phyloP scores from a whole-genome alignment of 2,888 invertebrate species.

The Ornithoptera priamus region DNA sequence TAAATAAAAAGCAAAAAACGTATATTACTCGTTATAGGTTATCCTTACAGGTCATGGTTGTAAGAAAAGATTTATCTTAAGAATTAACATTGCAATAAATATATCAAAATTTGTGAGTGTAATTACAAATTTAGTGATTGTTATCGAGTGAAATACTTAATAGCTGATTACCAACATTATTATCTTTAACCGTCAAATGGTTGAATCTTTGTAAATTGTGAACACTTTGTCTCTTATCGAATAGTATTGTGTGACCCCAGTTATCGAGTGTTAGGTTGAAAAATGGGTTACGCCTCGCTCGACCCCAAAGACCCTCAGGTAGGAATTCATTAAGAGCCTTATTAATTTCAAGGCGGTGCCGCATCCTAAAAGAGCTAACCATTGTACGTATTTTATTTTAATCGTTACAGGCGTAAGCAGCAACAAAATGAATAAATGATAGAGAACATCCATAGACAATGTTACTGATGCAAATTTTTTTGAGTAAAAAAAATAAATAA shows the following conservation, averaged over 20 bases:
- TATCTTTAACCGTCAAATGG: conserved; percentile 13
- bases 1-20: too few species aligned
- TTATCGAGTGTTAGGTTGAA: conserved; percentile 65
- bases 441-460: background rate
- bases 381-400: conserved; percentile 19
- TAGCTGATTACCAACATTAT: conserved; percentile 5
- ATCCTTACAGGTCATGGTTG: too few species aligned
- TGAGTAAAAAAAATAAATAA: too few species aligned
- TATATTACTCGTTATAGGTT: too few species aligned
- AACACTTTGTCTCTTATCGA: conserved; percentile 17
- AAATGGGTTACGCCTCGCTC: conserved; percentile 65
- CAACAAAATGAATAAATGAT: conserved; percentile 10
- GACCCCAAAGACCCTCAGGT: conserved; percentile 44
- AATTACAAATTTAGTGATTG: conserved; percentile 11
- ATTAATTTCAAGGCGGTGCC: conserved; percentile 66
- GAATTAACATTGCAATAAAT: background rate
- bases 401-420: conserved; percentile 6
- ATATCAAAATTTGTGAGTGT: background rate
- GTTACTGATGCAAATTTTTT: background rate
- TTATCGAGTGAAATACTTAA: conserved; percentile 4
- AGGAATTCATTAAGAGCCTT: conserved; percentile 63
- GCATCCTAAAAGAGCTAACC: conserved; percentile 43
- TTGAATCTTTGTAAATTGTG: conserved; percentile 19
- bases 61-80: background rate
- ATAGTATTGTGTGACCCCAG: conserved; percentile 38